Evolutionary conservation across 2,888 invertebrate genomes (phyloP), one percentile per base, ranked within the genome.

Genomic region (Mantis religiosa): DNA sequence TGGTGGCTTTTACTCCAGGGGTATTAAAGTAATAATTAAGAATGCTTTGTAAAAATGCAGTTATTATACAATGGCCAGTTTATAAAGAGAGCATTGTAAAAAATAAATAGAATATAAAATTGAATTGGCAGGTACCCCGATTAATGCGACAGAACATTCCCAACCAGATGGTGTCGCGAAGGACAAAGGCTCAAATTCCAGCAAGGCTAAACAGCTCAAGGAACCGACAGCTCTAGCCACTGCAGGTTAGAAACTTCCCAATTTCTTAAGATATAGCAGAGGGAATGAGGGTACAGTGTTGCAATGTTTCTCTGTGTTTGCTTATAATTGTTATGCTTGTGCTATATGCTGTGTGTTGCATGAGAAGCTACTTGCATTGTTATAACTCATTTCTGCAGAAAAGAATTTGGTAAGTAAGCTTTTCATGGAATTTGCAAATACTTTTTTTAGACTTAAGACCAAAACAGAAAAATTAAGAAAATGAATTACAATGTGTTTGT

Each of bases 141-240:
- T 88, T 89, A 85, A 83, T 88, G 87, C 84, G 87, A 87, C 89
- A 82, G 85, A 87, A 85, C 83, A 87, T 86, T 87, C 89, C 81
- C 85, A 88, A 88, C 87, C 89, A 87, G 85, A 86, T 34, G 81
- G 88, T 88, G 82, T 81, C 85, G 82, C 88, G 30, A 87, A 89
- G 87, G 88, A 88, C 88, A 81, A 88, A 83, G 85, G 85, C 87
- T 82, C 84, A 84, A 89, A 86, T 88, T 87, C 84, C 89, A 90
- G 89, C 82, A 87, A 87, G 89, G 87, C 47, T 87, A 90, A 90
- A 90, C 92, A 94, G 93, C 93, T 94, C 95, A 92, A 94, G 96
- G 94, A 96, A 95, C 94, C 95, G 96, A 92, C 95, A 95, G 94
- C 95, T 96, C 93, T 95, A 95, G 91, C 95, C 95, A 93, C 94